Conservation (phyloP, 2,113 vertebrate genomes). For the Nymphicus hollandicus region DNA sequence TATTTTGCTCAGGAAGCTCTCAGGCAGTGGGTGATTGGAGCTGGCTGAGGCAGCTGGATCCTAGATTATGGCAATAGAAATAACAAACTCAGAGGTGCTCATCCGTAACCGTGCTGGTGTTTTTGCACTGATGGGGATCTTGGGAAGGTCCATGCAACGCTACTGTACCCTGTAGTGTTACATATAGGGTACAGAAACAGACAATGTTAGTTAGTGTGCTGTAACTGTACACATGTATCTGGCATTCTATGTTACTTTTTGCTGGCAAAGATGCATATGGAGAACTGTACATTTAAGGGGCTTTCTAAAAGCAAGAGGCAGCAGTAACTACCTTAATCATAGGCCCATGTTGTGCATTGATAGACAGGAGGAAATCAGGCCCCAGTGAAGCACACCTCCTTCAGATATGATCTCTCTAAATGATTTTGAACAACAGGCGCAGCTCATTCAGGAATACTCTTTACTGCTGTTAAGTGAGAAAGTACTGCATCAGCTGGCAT, state of each 20-base stretch:
- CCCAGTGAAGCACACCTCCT: background rate
- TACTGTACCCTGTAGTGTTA: background rate
- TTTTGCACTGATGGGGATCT: background rate
- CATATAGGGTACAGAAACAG: background rate
- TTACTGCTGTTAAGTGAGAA: background rate
- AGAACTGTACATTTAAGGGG: background rate
- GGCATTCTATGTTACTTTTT: background rate
- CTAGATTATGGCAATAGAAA: background rate
- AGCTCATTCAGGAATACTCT: background rate
- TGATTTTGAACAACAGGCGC: background rate
- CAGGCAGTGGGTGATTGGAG: accelerated
- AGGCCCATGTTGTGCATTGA: background rate
- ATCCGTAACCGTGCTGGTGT: background rate
- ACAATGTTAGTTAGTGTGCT: background rate
- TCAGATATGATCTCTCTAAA: background rate
- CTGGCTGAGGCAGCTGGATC: background rate
- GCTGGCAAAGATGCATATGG: background rate
- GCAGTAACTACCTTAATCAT: background rate
- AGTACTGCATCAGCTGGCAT: background rate
- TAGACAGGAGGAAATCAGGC: background rate
- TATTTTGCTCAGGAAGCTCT: background rate
- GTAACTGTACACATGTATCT: background rate
- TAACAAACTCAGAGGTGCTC: background rate
- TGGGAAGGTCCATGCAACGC: background rate
- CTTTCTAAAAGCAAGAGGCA: background rate